These are phyloP conservation scores for Diogma glabrata DNA, from an alignment of 2,888 invertebrate species.

Conservation along the genomic window DNA sequence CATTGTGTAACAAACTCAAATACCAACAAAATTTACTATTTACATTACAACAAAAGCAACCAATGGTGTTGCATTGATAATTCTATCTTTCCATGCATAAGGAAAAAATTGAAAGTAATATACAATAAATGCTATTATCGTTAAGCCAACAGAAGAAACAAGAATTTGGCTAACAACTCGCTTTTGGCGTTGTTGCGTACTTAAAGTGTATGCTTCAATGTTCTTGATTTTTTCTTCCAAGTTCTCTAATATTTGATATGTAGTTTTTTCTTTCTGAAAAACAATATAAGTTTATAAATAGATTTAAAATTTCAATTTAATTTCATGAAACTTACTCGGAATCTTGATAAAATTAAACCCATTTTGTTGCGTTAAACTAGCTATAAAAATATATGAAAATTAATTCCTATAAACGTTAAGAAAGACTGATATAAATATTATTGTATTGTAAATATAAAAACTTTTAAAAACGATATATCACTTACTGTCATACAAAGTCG, in stretches of 20 bases:
- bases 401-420: too few relatives aligned
- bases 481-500: too few relatives aligned
- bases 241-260: slow-evolving; percentile 47
- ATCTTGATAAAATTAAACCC: slow-evolving; percentile 55
- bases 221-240: slow-evolving; percentile 68
- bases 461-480: too few relatives aligned
- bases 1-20: background rate
- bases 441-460: too few relatives aligned
- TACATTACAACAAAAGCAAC: slow-evolving; percentile 74
- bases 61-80: slow-evolving; percentile 67
- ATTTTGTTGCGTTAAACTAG: too few relatives aligned
- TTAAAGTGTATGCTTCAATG: slow-evolving; percentile 67
- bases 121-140: slow-evolving; percentile 58
- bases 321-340: slow-evolving; percentile 45
- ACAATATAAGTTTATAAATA: slow-evolving; percentile 19
- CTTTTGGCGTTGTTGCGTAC: slow-evolving; percentile 70
- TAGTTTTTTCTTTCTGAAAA: slow-evolving; percentile 41
- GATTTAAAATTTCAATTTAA: background rate
- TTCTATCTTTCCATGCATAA: slow-evolving; percentile 56
- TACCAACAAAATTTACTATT: too few relatives aligned
- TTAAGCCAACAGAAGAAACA: slow-evolving; percentile 55
- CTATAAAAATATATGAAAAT: too few relatives aligned
- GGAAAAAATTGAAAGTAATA: slow-evolving; percentile 76
- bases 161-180: slow-evolving; percentile 68
- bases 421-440: too few relatives aligned